Conservation (phyloP, 2,888 invertebrate genomes). For the Cephus pygmeus region DNA sequence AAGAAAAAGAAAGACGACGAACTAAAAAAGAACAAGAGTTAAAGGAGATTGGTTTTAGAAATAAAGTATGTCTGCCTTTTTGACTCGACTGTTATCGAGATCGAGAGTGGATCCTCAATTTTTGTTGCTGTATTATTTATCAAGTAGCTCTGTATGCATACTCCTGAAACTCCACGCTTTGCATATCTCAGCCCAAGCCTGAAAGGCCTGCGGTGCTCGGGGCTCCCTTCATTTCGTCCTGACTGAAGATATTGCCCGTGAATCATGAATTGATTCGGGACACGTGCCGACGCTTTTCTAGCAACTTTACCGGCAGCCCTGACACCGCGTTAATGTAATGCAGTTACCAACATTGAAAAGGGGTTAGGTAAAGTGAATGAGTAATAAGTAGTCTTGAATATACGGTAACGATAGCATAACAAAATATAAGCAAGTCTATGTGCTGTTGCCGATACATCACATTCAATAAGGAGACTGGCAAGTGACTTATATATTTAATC, state of each 20-base stretch:
- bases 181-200: slow-evolving; percentile 26
- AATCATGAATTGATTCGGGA: slow-evolving; percentile 31
- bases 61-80: slow-evolving; percentile 2
- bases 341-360: slow-evolving; percentile 16
- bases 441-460: background rate
- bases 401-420: background rate
- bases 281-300: slow-evolving; percentile 14
- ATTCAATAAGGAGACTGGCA: background rate
- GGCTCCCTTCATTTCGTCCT: slow-evolving; percentile 14
- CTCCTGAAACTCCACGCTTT: slow-evolving; percentile 21
- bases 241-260: slow-evolving; percentile 17
- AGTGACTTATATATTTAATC: background rate
- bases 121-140: slow-evolving; percentile 26
- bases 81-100: background rate
- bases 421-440: background rate
- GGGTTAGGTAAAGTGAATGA: background rate
- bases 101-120: background rate
- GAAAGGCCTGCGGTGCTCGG: slow-evolving; percentile 13
- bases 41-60: background rate
- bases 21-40: background rate
- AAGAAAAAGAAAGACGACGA: background rate
- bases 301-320: slow-evolving; percentile 1
- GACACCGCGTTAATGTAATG: slow-evolving; percentile 11
- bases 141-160: slow-evolving; percentile 14
- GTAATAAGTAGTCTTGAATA: background rate